Evolutionary conservation across 2,888 invertebrate species (phyloP), one percentile per base, ranked within the genome.

Genomic region (Resseliella maxima): DNA sequence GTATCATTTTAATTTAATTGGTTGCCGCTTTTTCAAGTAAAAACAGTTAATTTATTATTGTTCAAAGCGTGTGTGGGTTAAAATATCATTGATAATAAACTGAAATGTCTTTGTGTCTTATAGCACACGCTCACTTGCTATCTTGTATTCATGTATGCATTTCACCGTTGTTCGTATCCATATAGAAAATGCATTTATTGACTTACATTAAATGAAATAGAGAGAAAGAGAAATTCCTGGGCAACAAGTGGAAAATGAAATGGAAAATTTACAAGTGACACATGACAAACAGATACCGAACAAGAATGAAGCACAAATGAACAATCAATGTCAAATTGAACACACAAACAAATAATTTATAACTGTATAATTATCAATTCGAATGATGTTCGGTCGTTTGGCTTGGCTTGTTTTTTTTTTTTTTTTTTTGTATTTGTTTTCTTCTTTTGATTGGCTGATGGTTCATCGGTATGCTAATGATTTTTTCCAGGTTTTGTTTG

Each of bases 231-330:
- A 59, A 24, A 59, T 31, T 0, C 27, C 6, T 2, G 18, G 72
- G 72, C 72, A 72, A 72, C 72, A 72, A 72, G 72, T 72, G 72
- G 72, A 72, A 72, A 72, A 72, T 72, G 72, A 72, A 72, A 72
- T 12, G 27, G 15, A 15, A 72, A 59, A 50, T 50, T 59, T 72
- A 10, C 46, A 31, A 72, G 72, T 72, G 72, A 72, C 72, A 72
- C 72, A 72, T 72, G 72, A 72, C 72, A 72, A 0, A 50, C 31
- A 31, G 72, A 72, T 72, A 72, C 72, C 31, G 72, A 72, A 72
- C 72, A 15, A 72, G 72, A 72, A 35, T 72, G 72, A 72, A 72
- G 72, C 72, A 72, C 72, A 72, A 72, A 72, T 72, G 72, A 72
- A 72, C 72, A 72, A 72, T 72, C 72, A 72, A 72, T 15, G 72